These are phyloP conservation scores for Apeira syringaria DNA, from an alignment of 2,888 invertebrate genomes.

Conservation along the genomic window DNA sequence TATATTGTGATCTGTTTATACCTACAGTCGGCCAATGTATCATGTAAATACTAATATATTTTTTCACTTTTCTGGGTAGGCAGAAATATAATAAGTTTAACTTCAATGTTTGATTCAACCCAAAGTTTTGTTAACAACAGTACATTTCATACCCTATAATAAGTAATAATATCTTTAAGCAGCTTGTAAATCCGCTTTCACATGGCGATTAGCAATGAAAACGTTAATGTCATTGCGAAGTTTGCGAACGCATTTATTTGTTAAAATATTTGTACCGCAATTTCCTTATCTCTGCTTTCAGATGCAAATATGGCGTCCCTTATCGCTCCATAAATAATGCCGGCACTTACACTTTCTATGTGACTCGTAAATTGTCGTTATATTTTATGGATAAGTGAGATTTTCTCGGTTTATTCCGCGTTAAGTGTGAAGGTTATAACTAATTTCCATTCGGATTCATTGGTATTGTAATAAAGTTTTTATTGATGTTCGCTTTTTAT, in stretches of 20 bases:
- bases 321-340: conserved; percentile 43
- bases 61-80: too few relatives aligned
- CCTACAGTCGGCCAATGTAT: too few relatives aligned
- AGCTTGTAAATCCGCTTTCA: conserved; percentile 42
- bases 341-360: conserved; percentile 47
- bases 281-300: conserved; percentile 39
- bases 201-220: conserved; percentile 41
- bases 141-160: too few relatives aligned
- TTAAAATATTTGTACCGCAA: conserved; percentile 41
- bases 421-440: not conserved
- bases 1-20: too few relatives aligned
- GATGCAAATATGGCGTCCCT: conserved; percentile 43
- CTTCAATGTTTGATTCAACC: too few relatives aligned
- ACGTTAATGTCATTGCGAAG: conserved; percentile 37
- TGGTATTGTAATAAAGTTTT: not conserved
- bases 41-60: too few relatives aligned
- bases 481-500: too few relatives aligned
- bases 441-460: not conserved
- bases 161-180: not conserved
- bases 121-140: too few relatives aligned
- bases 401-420: conserved; percentile 19
- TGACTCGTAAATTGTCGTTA: conserved; percentile 33
- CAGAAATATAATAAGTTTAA: too few relatives aligned
- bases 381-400: conserved; percentile 28
- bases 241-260: conserved; percentile 37